phyloP scores from a whole-genome alignment of 2,113 vertebrate genomes.

The Petrocephalus microphthalmus region DNA sequence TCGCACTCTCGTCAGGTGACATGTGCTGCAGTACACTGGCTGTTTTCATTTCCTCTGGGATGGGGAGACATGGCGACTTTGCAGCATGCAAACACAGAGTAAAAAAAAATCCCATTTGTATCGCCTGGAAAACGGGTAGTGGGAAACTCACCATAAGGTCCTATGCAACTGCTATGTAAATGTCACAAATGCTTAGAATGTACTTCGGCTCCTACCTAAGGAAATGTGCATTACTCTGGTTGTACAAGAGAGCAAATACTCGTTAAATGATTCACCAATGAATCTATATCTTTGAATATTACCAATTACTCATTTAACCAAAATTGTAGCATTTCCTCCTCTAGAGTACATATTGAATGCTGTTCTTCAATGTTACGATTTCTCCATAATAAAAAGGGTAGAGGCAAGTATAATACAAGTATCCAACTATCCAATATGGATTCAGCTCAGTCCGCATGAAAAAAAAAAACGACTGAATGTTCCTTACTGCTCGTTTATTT shows the following conservation, averaged over 20 bases:
- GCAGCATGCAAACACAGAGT: not conserved
- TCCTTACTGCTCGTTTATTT: slow-evolving; percentile 7
- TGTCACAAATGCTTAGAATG: not conserved
- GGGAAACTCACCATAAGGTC: not conserved
- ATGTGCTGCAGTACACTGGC: not conserved
- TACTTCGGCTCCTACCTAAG: not conserved
- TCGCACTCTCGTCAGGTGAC: not conserved
- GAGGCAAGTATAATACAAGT: not conserved
- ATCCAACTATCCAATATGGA: not conserved
- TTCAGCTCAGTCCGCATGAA: slow-evolving; percentile 20
- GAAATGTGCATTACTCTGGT: slow-evolving; percentile 7
- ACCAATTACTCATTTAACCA: not conserved
- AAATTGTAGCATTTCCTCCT: not conserved
- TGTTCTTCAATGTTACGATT: not conserved
- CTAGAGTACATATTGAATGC: not conserved
- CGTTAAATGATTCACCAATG: not conserved
- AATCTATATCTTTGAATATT: slow-evolving; percentile 1
- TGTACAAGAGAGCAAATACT: slow-evolving; percentile 6
- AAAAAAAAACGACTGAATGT: not conserved
- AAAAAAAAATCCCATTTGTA: not conserved
- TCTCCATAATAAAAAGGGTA: not conserved
- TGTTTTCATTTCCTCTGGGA: not conserved
- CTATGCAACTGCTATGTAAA: not conserved
- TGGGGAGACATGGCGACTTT: not conserved
- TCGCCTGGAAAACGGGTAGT: not conserved